Conservation (phyloP, 2,888 invertebrate genomes). For the Diabrotica balteata region DNA sequence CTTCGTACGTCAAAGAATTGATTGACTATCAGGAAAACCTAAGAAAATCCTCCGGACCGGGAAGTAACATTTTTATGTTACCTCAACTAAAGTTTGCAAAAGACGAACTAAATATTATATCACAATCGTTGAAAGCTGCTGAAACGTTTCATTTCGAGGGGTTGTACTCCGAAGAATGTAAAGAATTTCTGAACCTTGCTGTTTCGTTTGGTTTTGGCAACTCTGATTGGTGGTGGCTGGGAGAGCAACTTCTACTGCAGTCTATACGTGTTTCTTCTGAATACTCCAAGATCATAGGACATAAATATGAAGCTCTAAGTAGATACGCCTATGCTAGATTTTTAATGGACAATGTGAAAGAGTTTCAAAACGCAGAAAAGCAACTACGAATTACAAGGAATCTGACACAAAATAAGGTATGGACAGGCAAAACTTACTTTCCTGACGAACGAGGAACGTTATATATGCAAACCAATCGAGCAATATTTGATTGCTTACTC, state of each 20-base stretch:
- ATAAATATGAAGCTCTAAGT: constrained; percentile 62
- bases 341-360: constrained; percentile 63
- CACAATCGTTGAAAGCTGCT: constrained; percentile 34
- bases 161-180: constrained; percentile 47
- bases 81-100: constrained; percentile 51
- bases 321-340: constrained; percentile 65
- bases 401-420: constrained; percentile 52
- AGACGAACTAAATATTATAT: constrained; percentile 48
- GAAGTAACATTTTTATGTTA: constrained; percentile 60
- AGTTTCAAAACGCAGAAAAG: constrained; percentile 45
- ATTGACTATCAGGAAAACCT: constrained; percentile 65
- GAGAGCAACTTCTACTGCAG: constrained; percentile 64
- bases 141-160: constrained; percentile 45
- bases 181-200: constrained; percentile 60
- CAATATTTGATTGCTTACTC: constrained; percentile 59
- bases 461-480: constrained; percentile 60
- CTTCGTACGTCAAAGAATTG: constrained; percentile 64
- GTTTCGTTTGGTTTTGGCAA: constrained; percentile 56
- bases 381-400: constrained; percentile 47
- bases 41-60: constrained; percentile 63
- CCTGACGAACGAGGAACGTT: constrained; percentile 54
- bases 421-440: constrained; percentile 50
- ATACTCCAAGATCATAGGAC: constrained; percentile 60
- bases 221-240: constrained; percentile 64
- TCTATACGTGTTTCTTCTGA: constrained; percentile 61